Evolutionary conservation across 1,140 invertebrate species (phyloP).

Genomic region (Drosophila asahinai): DNA sequence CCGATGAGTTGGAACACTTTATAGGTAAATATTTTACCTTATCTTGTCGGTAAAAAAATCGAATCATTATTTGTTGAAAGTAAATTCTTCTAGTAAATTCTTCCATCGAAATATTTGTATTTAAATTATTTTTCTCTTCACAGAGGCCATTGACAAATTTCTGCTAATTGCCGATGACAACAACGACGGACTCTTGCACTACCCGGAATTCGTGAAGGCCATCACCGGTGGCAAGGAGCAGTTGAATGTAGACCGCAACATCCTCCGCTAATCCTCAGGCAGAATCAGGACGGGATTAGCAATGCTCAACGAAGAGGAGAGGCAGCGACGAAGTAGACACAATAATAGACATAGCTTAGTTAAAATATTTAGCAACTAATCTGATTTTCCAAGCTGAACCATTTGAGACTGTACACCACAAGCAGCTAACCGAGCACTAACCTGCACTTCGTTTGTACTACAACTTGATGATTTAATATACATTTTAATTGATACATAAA

Average conservation of each 20-base stretch:
- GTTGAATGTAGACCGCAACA: slow-evolving; percentile 54
- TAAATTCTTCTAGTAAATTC: neutral
- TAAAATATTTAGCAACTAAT: slow-evolving; percentile 57
- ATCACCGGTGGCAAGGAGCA: slow-evolving; percentile 72
- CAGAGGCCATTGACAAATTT: slow-evolving; percentile 92
- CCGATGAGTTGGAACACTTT: slow-evolving; percentile 78
- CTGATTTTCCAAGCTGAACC: slow-evolving; percentile 50
- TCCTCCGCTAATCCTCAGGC: slow-evolving; percentile 48
- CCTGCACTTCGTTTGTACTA: slow-evolving; percentile 66
- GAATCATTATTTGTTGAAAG: no score
- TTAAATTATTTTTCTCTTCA: neutral
- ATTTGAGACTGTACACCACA: slow-evolving; percentile 66
- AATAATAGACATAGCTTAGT: slow-evolving; percentile 71
- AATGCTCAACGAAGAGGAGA: neutral
- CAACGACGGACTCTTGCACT: slow-evolving; percentile 92
- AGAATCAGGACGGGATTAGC: neutral
- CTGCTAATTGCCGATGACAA: slow-evolving; percentile 91
- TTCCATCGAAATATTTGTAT: neutral
- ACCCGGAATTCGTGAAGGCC: slow-evolving; percentile 89
- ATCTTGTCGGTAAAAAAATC: neutral
- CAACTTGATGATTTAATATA: slow-evolving; percentile 42
- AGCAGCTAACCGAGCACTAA: slow-evolving; percentile 33
- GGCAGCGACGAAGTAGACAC: slow-evolving; percentile 36
- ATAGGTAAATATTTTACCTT: slow-evolving; percentile 60
- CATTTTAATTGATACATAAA: slow-evolving; percentile 52